Base-by-base conservation (phyloP, 1,140 invertebrate genomes). In the Cepaea nemoralis region DNA sequence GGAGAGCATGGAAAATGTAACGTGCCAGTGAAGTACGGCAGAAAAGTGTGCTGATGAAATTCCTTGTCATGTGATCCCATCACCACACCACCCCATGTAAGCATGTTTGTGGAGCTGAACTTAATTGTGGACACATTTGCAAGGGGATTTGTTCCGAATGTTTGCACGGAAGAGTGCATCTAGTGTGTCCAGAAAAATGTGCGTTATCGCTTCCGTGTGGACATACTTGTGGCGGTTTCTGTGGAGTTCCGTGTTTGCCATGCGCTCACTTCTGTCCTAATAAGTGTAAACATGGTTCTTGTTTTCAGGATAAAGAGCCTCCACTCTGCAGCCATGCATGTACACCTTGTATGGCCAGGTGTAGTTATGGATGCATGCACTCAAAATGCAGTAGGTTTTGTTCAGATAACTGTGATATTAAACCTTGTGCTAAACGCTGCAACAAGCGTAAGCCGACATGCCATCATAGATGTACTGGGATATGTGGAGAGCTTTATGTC, bases 401-500 rank as follows among this genome's bases (percentile, higher is more conserved):
- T 90, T 83, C 86, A 48, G 91, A 94, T 83, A 90, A 92, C 37
- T 95, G 95, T 89, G 91, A 93, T 59, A 89, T 91, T 45, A 84
- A 85, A 6, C 92, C 93, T 63, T 93, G 95, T 79, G 77, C 86
- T 66, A 19, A 77, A 40, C 85, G 67, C n/a, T 85, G 85, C 1
- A 82, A n/a, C 24, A 83, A n/a, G 27, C 55, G 95, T 87, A 89
- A 92, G 55, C 92, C 81, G 0, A 31, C 89, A 0, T 95, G 94
- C 90, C 90, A 92, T 39, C 95, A 95, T 88, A 86, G 27, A 35
- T 95, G 95, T 88, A 89, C 92, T 50, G 92, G 83, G 0, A 33
- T 91, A 0, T 95, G 95, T 90, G 91, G 92, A 39, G 95, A 95
- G 93, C 88, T 93, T 91, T 89, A 92, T 88, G 93, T 83, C 24